Evolutionary conservation across 1,140 invertebrate species (phyloP), one percentile per base, ranked within the genome.

Genomic region (Berghia stephanieae): DNA sequence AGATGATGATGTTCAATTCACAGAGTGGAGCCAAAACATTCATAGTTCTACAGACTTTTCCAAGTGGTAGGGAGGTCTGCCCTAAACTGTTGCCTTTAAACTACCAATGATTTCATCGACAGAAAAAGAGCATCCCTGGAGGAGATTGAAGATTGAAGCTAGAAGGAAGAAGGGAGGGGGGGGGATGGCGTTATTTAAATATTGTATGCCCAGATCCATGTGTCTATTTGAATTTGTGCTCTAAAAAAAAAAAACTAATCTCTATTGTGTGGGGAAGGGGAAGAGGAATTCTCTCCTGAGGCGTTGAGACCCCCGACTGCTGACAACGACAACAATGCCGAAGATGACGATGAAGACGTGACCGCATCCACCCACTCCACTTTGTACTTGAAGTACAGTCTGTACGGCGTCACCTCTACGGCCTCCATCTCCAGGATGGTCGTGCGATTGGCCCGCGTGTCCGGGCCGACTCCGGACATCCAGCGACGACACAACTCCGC

Each of bases 351-450:
- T 13, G 46, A n/a, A 49, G n/a, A 27, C 10, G 66, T 5, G 8
- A 27, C 66, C 13, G 66, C 31, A 10, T 21, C 69, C 69, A 71
- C 69, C 69, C 69, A 76, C 60, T 76, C 63, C 16, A 76, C 60
- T 0, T 24, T 49, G 63, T 76, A 76, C 31, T 44, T 57, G 16
- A 13, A 44, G 63, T 49, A 76, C 43, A 52, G 24, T 24, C 74
- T 36, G 63, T 76, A 76, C 16, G 74, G 74, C 27, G 74, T 76
- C 34, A 38, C 46, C 27, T 76, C 63, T 10, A 24, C 36, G 60
- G 46, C 60, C 42, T 76, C 31, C 36, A 76, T 49, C 16, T 66
- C 63, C 27, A 34, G 36, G 6, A 42, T 34, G 3, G 42, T 67
- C 3, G 74, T 76, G 8, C 52, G 44, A 63, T 76, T 76, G 42